phyloP scores from a whole-genome alignment of 2,797 vertebrate genomes.

The Iguana delicatissima region DNA sequence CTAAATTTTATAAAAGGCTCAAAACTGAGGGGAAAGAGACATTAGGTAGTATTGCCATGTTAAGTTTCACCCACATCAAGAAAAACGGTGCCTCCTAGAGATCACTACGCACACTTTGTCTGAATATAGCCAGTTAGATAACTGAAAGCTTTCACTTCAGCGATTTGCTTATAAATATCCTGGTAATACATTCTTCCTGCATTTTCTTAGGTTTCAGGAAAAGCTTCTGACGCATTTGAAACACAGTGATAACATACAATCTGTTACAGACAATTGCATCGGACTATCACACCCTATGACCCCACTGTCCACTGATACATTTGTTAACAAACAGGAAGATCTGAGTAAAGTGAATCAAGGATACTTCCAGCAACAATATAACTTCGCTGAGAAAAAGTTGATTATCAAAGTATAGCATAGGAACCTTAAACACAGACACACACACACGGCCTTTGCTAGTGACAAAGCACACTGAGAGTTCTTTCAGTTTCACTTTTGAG shows the following conservation, averaged over 20 bases:
- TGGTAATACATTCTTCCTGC: no score
- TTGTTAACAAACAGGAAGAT: not conserved
- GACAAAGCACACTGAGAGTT: no score
- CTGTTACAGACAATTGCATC: not conserved
- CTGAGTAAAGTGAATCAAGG: no score
- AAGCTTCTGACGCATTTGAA: not conserved
- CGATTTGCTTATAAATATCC: not conserved
- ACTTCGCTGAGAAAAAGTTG: not conserved
- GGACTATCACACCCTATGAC: not conserved
- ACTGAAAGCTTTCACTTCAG: not conserved
- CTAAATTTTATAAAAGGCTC: not conserved
- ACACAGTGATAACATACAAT: not conserved
- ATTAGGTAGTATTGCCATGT: not conserved
- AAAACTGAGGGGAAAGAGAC: not conserved
- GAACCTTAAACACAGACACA: not conserved
- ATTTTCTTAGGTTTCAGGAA: not conserved
- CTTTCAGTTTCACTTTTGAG: constrained; percentile 37
- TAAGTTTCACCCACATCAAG: not conserved
- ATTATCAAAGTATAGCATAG: no score
- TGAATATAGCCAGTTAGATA: not conserved
- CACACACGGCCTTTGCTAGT: no score
- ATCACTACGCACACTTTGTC: not conserved
- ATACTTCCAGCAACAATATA: not conserved
- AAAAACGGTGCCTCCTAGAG: no score
- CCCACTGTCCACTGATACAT: no score